A percentile compares a stretch with the other conserved stretches of the same genome.
These are phyloP conservation scores for Cheirogaleus major DNA, from an alignment of 2,797 vertebrate species.

Conservation along the genomic window DNA sequence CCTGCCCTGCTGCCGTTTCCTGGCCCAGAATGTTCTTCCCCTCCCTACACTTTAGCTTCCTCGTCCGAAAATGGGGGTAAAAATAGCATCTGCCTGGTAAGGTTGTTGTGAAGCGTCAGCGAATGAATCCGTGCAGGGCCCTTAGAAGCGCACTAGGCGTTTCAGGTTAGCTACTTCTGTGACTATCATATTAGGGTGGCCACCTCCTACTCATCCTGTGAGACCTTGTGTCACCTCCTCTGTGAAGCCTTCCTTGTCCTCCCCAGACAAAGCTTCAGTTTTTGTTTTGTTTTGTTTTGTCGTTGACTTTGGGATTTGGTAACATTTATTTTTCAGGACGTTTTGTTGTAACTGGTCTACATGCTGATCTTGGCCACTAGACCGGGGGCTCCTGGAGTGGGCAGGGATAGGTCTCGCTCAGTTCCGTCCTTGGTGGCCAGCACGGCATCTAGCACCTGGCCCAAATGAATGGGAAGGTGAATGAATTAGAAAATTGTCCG, in stretches of 20 bases:
- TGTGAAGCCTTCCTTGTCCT: not conserved
- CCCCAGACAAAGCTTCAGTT: not conserved
- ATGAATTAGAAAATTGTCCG: not conserved
- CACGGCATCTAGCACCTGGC: not conserved
- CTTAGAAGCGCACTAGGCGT: not conserved
- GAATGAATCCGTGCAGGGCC: not conserved
- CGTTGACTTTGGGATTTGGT: not conserved
- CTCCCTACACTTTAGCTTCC: not conserved
- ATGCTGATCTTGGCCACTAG: not conserved
- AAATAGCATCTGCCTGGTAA: not conserved
- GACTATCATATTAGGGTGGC: not conserved
- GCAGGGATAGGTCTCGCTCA: not conserved
- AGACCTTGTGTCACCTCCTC: not conserved
- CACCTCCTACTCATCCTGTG: not conserved
- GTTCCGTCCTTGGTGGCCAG: rapidly evolving
- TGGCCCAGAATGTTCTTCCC: not conserved
- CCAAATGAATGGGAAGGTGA: not conserved
- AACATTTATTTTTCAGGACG: not conserved
- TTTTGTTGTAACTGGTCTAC: not conserved
- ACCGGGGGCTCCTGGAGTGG: not conserved
- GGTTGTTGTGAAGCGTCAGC: not conserved
- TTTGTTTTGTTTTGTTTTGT: not conserved
- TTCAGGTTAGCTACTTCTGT: not conserved
- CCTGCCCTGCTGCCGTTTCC: not conserved
- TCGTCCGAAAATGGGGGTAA: not conserved